phyloP scores from a whole-genome alignment of 2,113 vertebrate species.

The Neolamprologus tretocephalus region DNA sequence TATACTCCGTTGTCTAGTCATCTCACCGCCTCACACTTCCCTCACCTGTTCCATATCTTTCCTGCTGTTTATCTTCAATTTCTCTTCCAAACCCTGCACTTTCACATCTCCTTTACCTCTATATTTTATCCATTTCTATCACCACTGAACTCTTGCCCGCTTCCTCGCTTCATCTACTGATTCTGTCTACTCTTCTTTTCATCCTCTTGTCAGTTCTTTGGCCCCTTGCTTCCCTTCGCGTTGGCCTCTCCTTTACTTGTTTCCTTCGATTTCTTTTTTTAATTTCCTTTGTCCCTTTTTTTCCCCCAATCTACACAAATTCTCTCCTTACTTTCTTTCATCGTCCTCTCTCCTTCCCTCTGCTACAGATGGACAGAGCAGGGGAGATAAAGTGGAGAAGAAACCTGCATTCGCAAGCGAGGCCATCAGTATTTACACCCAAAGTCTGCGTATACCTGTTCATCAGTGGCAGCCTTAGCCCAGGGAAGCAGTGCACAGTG shows the following conservation, averaged over 20 bases:
- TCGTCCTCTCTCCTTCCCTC: neutral
- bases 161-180: neutral
- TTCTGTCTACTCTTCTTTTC: neutral
- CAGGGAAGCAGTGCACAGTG: slow-evolving; percentile 14
- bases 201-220: slow-evolving; percentile 1
- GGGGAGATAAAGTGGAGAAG: slow-evolving; percentile 15
- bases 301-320: neutral
- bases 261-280: neutral
- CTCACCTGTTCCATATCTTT: neutral
- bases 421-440: slow-evolving; percentile 48
- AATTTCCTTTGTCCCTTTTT: neutral
- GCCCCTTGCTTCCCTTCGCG: neutral
- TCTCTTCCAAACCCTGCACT: slow-evolving; percentile 5
- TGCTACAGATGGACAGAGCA: neutral
- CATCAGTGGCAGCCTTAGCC: slow-evolving; percentile 29
- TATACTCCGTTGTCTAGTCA: neutral
- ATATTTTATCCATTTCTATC: neutral
- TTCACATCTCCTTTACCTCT: neutral
- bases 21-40: neutral
- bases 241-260: slow-evolving; percentile 1
- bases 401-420: slow-evolving; percentile 24
- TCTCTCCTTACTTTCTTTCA: neutral
- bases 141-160: neutral
- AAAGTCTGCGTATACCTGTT: slow-evolving; percentile 11
- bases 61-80: slow-evolving; percentile 9